phyloP scores from a whole-genome alignment of 2,113 vertebrate species.

The Serinus canaria region DNA sequence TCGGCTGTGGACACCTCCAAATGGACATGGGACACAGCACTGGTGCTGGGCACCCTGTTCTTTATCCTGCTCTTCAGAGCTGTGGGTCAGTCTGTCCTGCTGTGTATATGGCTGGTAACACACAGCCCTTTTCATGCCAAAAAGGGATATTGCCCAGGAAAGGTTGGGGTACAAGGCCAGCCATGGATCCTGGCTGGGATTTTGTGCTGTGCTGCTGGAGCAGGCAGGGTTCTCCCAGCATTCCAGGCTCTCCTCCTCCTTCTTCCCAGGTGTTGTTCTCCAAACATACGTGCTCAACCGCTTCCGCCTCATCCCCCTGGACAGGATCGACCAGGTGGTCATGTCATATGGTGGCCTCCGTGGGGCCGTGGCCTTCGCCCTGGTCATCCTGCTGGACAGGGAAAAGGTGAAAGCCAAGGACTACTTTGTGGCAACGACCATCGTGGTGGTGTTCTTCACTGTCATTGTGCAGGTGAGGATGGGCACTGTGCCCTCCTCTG shows the following conservation, averaged over 20 bases:
- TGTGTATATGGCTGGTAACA: neutral
- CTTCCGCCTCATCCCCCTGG: constrained; percentile 91
- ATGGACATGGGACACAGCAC: constrained; percentile 95
- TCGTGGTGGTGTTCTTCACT: constrained; percentile 96
- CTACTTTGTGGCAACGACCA: constrained; percentile 95
- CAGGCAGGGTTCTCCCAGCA: neutral
- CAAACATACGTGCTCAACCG: constrained; percentile 93
- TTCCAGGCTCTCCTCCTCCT: constrained; percentile 41
- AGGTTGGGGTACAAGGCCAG: neutral
- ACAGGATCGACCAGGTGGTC: constrained; percentile 96
- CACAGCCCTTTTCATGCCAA: neutral
- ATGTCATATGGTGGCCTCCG: constrained; percentile 97
- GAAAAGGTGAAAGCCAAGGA: constrained; percentile 90
- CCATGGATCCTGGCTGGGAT: neutral
- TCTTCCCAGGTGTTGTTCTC: constrained; percentile 84
- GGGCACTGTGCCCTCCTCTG: neutral
- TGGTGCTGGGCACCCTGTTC: constrained; percentile 90
- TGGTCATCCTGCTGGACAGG: constrained; percentile 89
- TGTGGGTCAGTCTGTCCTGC: constrained; percentile 74
- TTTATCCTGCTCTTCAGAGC: constrained; percentile 96
- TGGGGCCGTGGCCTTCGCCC: constrained; percentile 92
- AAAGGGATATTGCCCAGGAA: neutral
- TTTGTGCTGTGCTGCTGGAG: neutral
- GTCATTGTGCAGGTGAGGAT: constrained; percentile 93
- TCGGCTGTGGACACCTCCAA: constrained; percentile 94